Evolutionary conservation across 2,113 vertebrate species (phyloP).

Genomic region (Crypturellus undulatus): DNA sequence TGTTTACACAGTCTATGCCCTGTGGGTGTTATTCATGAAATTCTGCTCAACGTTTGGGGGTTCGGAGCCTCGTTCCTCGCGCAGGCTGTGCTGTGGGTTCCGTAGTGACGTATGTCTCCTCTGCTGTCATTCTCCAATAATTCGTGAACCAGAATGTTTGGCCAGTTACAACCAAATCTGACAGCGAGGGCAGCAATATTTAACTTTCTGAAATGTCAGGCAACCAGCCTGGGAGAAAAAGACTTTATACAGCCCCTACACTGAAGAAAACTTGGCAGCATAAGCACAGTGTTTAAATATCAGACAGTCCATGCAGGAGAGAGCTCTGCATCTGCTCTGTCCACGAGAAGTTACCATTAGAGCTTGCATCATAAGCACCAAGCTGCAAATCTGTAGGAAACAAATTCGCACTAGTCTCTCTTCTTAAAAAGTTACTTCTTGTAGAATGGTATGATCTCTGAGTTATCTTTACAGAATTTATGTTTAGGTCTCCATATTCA

Average conservation of each 20-base stretch:
- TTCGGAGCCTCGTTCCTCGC: background rate
- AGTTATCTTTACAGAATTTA: background rate
- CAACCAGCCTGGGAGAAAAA: background rate
- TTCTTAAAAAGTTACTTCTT: background rate
- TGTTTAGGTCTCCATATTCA: background rate
- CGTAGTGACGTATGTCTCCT: rapidly evolving
- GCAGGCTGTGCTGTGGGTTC: no score
- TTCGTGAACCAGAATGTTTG: background rate
- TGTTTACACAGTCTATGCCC: background rate
- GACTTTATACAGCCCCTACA: rapidly evolving
- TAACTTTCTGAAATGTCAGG: background rate
- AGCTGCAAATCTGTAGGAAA: background rate
- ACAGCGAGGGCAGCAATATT: background rate
- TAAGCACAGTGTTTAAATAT: background rate
- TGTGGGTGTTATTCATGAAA: background rate
- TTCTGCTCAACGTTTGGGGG: background rate
- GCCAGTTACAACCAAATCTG: background rate
- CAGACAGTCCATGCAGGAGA: background rate
- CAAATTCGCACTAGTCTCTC: background rate
- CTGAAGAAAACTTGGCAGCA: background rate
- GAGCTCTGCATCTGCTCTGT: background rate
- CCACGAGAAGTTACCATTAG: background rate
- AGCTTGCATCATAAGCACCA: background rate
- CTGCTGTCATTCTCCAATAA: background rate
- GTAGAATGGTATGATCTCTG: background rate